Conservation (phyloP, 2,888 invertebrate species). For the Callyntrura sp. region DNA sequence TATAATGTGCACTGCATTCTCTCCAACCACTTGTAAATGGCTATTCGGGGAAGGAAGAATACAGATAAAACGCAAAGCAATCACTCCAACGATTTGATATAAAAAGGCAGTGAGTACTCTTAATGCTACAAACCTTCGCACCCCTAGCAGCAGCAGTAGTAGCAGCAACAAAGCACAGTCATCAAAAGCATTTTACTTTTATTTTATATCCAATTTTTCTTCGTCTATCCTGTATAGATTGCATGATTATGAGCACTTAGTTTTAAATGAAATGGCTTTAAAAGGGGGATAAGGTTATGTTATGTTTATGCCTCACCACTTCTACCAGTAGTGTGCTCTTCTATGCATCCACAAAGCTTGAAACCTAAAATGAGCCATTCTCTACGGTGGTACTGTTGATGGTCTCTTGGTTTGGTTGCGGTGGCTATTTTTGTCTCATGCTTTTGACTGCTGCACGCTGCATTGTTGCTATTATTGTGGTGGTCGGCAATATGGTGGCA, state of each 20-base stretch:
- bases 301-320: constrained; percentile 53
- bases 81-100: constrained; percentile 50
- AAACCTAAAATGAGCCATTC: constrained; percentile 69
- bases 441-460: neutral
- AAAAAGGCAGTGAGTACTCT: constrained; percentile 5
- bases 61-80: constrained; percentile 53
- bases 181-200: constrained; percentile 46
- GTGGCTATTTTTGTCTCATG: constrained; percentile 54
- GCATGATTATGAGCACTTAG: constrained; percentile 77
- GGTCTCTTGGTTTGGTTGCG: neutral
- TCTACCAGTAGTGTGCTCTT: neutral
- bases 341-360: neutral
- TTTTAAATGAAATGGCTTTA: constrained; percentile 72
- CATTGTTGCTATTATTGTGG: constrained; percentile 35
- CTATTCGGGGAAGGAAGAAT: constrained; percentile 51
- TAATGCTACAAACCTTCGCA: neutral
- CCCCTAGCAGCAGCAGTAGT: neutral
- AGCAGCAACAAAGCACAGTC: constrained; percentile 9
- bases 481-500: neutral
- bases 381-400: constrained; percentile 38
- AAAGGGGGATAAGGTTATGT: constrained; percentile 63
- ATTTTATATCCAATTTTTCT: neutral
- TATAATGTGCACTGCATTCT: neutral
- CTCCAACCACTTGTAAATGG: constrained; percentile 66
- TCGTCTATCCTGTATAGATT: constrained; percentile 56